A percentile compares a stretch with the other conserved stretches of the same genome.
Conservation (phyloP, 2,888 invertebrate species). For the Drosophila mimetica region DNA sequence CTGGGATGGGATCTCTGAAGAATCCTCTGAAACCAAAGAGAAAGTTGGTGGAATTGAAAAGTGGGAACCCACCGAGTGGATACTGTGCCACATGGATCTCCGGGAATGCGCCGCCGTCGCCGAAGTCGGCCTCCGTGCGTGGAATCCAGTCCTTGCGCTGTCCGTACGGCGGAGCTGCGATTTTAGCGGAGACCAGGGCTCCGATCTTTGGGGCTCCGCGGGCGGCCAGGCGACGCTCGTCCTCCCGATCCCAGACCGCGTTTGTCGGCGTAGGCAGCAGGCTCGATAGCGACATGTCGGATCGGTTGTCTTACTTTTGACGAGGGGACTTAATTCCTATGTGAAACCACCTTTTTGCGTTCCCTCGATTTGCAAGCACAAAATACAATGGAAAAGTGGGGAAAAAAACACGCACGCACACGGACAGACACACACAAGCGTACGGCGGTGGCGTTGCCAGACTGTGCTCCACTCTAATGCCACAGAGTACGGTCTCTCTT, state of each 20-base stretch:
- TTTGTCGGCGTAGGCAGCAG: conserved; percentile 95
- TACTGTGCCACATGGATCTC: conserved; percentile 98
- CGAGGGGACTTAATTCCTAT: not conserved
- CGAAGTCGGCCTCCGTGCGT: conserved; percentile 89
- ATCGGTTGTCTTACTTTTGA: not conserved
- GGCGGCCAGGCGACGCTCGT: conserved; percentile 87
- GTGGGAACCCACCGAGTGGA: conserved; percentile 92
- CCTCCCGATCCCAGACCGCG: conserved; percentile 94
- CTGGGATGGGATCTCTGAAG: no score
- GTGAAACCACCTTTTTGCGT: conserved; percentile 3
- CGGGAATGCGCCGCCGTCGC: conserved; percentile 99
- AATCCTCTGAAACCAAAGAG: not conserved
- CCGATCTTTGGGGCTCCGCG: conserved; percentile 83
- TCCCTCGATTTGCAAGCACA: conserved; percentile 10
- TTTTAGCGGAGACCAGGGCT: conserved; percentile 91
- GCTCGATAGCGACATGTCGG: conserved; percentile 85
- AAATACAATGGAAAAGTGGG: conserved; percentile 17
- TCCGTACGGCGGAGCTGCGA: conserved; percentile 92
- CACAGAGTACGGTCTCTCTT: not conserved
- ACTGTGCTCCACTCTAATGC: no score
- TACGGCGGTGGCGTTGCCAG: conserved; percentile 2
- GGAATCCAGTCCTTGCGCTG: conserved; percentile 98
- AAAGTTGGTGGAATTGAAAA: no score
- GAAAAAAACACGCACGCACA: conserved; percentile 35
- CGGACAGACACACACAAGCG: conserved; percentile 28